phyloP scores from a whole-genome alignment of 1,140 invertebrate species.

The Anadara kagoshimensis region DNA sequence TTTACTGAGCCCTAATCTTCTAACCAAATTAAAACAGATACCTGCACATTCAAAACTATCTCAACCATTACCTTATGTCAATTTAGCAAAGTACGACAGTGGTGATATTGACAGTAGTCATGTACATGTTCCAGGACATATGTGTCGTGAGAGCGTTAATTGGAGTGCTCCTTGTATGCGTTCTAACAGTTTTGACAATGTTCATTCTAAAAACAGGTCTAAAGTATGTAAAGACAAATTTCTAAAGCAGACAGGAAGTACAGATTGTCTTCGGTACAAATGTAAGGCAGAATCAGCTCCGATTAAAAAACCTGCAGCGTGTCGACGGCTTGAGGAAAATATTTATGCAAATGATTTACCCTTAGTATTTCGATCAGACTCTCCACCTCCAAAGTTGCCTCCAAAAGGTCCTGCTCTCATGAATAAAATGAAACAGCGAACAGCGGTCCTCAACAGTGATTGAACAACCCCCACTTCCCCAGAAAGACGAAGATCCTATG shows the following conservation, averaged over 20 bases:
- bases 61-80: slow-evolving; percentile 67
- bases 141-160: slow-evolving; percentile 10
- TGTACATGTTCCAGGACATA: slow-evolving; percentile 50
- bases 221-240: not conserved
- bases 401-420: slow-evolving; percentile 65
- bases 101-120: slow-evolving; percentile 54
- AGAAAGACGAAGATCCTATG: slow-evolving; percentile 35
- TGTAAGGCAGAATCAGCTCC: slow-evolving; percentile 17
- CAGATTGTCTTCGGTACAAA: slow-evolving; percentile 10
- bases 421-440: slow-evolving; percentile 36
- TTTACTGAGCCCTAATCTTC: slow-evolving; percentile 58
- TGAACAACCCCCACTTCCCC: slow-evolving; percentile 51
- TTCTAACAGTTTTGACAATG: slow-evolving; percentile 26
- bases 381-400: slow-evolving; percentile 61
- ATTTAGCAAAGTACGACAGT: slow-evolving; percentile 64
- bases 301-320: not conserved
- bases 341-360: slow-evolving; percentile 41
- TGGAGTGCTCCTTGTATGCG: slow-evolving; percentile 30
- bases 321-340: slow-evolving; percentile 23
- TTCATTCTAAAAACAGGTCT: slow-evolving; percentile 7
- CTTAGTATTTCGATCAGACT: slow-evolving; percentile 29
- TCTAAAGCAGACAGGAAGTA: slow-evolving; percentile 7
- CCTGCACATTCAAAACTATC: slow-evolving; percentile 56
- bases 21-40: slow-evolving; percentile 62
- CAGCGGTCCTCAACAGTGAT: slow-evolving; percentile 7